phyloP scores from a whole-genome alignment of 2,797 vertebrate genomes.

The Fratercula arctica region DNA sequence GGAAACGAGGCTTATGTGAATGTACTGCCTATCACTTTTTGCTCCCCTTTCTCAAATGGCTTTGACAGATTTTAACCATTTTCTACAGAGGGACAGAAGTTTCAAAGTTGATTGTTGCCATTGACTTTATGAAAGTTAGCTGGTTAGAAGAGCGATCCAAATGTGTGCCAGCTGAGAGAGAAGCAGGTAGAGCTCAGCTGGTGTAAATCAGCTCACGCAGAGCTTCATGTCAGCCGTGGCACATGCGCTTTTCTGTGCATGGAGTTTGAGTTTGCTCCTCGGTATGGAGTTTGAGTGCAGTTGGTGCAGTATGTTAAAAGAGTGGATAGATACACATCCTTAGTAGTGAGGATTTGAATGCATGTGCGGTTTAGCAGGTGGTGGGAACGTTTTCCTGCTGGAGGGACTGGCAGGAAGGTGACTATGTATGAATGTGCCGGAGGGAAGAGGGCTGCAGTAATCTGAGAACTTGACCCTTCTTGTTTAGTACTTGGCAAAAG shows the following conservation, averaged over 20 bases:
- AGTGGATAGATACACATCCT: too few relatives aligned
- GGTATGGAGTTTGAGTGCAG: accelerated
- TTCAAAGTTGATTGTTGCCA: neutral
- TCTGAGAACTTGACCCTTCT: neutral
- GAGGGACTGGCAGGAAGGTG: neutral
- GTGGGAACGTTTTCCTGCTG: neutral
- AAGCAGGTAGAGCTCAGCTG: neutral
- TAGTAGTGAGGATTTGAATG: neutral
- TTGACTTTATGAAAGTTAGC: neutral
- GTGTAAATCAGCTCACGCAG: neutral
- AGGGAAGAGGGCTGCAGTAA: neutral
- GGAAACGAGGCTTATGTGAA: neutral
- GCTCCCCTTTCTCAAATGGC: neutral
- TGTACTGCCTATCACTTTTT: neutral
- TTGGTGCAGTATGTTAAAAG: neutral
- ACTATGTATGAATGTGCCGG: neutral
- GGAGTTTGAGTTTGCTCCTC: neutral
- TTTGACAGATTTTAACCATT: neutral
- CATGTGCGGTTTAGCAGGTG: neutral
- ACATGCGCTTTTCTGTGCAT: neutral
- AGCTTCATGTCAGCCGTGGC: accelerated
- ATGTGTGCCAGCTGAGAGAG: neutral
- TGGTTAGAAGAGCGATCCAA: neutral
- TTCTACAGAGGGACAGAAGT: neutral
- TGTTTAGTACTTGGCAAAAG: neutral